Percentiles rank a stretch among this genome's conserved stretches.
Evolutionary conservation across 2,113 vertebrate genomes (phyloP).

Genomic region (Thalassoma bifasciatum): DNA sequence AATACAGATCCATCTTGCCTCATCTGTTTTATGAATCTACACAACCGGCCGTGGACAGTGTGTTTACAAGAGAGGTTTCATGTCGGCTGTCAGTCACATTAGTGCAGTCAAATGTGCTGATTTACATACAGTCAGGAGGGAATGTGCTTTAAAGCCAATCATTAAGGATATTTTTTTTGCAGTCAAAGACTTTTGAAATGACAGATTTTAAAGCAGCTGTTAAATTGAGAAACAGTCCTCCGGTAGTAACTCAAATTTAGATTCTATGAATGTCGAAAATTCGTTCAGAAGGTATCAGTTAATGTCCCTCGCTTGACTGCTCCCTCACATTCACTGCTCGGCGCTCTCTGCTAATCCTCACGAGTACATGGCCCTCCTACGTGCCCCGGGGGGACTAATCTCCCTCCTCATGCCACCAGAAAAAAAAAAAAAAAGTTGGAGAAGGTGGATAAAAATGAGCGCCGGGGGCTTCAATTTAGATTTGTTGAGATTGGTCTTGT

Average conservation of each 20-base stretch:
- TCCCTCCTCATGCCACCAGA: constrained; percentile 51
- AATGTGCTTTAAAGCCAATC: constrained; percentile 31
- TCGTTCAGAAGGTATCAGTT: constrained; percentile 49
- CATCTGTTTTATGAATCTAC: constrained; percentile 26
- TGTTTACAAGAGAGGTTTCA: constrained; percentile 44
- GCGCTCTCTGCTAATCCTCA: constrained; percentile 69
- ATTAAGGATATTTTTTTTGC: constrained; percentile 6
- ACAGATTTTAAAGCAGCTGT: constrained; percentile 20
- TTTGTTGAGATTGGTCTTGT: constrained; percentile 71
- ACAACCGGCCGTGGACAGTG: not conserved
- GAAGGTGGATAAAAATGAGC: constrained; percentile 42
- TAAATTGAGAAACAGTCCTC: constrained; percentile 12
- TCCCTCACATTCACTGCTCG: constrained; percentile 48
- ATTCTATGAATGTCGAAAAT: constrained; percentile 51
- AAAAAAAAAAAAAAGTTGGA: constrained; percentile 35
- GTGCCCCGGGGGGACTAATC: constrained; percentile 62
- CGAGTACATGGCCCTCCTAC: constrained; percentile 54
- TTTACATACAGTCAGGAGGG: constrained; percentile 43
- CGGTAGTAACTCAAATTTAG: constrained; percentile 33
- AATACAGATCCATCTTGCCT: constrained; percentile 16
- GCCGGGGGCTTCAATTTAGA: constrained; percentile 72
- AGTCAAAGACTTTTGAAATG: constrained; percentile 11
- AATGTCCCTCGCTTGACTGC: constrained; percentile 54
- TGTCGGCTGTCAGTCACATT: constrained; percentile 54
- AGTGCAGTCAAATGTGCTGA: constrained; percentile 25